Conservation (phyloP, 2,797 vertebrate genomes). For the Malurus leucopterus region DNA sequence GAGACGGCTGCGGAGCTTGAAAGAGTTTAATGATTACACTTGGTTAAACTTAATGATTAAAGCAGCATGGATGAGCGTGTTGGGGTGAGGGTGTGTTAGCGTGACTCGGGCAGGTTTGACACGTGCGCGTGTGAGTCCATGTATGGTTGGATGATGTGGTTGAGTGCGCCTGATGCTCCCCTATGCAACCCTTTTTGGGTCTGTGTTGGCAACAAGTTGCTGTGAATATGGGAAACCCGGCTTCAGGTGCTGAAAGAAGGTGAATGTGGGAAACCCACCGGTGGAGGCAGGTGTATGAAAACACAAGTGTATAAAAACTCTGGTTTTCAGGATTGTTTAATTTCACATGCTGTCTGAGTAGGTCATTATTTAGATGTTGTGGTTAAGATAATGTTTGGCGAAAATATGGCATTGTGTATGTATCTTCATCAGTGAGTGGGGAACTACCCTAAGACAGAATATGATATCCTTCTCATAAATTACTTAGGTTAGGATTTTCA, state of each 20-base stretch:
- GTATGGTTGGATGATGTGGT: accelerated
- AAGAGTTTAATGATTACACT: not conserved
- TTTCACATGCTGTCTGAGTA: not conserved
- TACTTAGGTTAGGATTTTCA: not conserved
- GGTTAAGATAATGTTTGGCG: not conserved
- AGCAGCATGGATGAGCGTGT: not conserved
- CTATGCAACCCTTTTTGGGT: accelerated
- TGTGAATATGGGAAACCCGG: accelerated
- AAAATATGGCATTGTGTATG: accelerated
- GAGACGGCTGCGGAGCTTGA: not conserved
- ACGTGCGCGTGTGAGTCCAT: accelerated
- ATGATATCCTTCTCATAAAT: not conserved
- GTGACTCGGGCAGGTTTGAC: accelerated
- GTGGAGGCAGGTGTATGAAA: accelerated
- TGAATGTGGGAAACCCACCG: accelerated
- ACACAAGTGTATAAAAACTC: accelerated
- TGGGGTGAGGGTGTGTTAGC: not conserved
- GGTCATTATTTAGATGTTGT: not conserved
- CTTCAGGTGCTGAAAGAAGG: no score
- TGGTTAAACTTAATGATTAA: not conserved
- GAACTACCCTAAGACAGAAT: not conserved
- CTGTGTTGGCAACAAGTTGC: not conserved
- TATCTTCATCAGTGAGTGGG: not conserved
- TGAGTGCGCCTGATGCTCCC: accelerated
- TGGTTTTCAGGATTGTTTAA: not conserved